phyloP scores from a whole-genome alignment of 2,797 vertebrate species.

The Lagorchestes hirsutus region DNA sequence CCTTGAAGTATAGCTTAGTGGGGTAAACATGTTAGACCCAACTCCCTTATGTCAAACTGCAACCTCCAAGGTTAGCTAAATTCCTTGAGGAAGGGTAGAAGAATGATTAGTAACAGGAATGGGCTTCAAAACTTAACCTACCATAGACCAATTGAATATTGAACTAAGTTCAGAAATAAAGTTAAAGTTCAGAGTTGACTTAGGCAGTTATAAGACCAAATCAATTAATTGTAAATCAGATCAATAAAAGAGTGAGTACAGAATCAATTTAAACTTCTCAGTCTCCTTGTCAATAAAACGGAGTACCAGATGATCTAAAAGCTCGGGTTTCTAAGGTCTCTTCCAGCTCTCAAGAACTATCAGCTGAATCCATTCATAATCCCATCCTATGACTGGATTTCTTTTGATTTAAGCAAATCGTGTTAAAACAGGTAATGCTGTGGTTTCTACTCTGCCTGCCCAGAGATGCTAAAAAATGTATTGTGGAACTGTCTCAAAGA shows the following conservation, averaged over 20 bases:
- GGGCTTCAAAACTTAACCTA: too few relatives aligned
- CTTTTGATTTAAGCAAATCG: background rate
- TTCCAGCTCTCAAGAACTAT: background rate
- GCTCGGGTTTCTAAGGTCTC: background rate
- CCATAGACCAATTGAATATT: background rate
- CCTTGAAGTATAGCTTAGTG: background rate
- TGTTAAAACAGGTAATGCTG: background rate
- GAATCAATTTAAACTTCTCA: background rate
- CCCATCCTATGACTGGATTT: background rate
- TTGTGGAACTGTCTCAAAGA: too few relatives aligned
- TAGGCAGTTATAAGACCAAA: too few relatives aligned
- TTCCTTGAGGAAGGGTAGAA: background rate
- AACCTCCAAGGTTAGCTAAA: background rate
- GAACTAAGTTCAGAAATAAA: background rate
- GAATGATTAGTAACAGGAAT: too few relatives aligned
- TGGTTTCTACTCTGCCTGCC: too few relatives aligned
- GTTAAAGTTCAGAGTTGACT: background rate
- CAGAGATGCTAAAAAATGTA: too few relatives aligned
- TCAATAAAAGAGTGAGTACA: background rate
- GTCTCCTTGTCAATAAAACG: background rate
- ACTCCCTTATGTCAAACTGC: background rate
- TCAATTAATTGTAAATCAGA: too few relatives aligned
- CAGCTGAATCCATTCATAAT: background rate
- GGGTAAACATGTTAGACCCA: background rate
- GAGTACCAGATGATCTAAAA: background rate